Conservation (phyloP, 1,140 invertebrate genomes). For the Anastrepha ludens region DNA sequence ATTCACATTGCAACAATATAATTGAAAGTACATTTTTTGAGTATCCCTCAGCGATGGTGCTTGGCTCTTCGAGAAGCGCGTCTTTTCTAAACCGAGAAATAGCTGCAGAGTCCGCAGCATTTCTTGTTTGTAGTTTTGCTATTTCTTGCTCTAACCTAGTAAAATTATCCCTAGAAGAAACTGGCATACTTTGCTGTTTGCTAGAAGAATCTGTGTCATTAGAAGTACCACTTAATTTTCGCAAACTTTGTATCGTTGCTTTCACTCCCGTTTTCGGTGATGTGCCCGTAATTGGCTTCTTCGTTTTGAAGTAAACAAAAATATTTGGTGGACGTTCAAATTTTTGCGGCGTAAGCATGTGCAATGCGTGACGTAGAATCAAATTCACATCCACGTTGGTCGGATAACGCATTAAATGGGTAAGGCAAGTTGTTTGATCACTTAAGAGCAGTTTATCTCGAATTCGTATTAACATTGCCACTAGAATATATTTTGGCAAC, state of each 20-base stretch:
- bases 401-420: conserved; percentile 82
- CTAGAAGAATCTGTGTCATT: not conserved
- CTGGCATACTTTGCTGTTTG: not conserved
- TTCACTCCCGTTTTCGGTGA: not conserved
- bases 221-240: not conserved
- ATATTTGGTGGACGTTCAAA: conserved; percentile 70
- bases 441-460: conserved; percentile 78
- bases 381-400: conserved; percentile 78
- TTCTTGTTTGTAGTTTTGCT: conserved; percentile 64
- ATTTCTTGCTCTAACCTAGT: conserved; percentile 65
- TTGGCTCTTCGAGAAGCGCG: conserved; percentile 28
- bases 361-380: conserved; percentile 80
- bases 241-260: not conserved
- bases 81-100: conserved; percentile 62
- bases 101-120: conserved; percentile 64
- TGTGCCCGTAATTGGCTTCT: not conserved
- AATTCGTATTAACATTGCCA: conserved; percentile 85
- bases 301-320: conserved; percentile 64
- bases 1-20: not conserved
- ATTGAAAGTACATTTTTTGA: conserved; percentile 63
- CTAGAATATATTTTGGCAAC: conserved; percentile 84
- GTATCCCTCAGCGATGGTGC: conserved; percentile 68
- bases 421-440: conserved; percentile 81
- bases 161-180: conserved; percentile 32
- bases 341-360: conserved; percentile 77